Conservation (phyloP, 2,113 vertebrate species). For the Piaya cayana region DNA sequence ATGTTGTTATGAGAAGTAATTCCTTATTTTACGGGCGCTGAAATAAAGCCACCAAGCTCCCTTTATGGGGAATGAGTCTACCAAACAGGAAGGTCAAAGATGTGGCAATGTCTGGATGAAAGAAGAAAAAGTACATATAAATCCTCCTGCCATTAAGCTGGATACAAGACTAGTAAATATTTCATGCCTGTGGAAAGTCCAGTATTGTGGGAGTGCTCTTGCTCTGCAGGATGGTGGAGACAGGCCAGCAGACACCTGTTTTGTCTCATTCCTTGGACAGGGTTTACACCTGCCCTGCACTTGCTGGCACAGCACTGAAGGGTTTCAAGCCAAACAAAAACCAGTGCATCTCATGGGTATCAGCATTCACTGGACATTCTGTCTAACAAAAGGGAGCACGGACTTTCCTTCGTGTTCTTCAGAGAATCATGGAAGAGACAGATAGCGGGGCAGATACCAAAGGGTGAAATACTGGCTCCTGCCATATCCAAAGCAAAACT, state of each 20-base stretch:
- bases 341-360: background rate
- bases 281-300: background rate
- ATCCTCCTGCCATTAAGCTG: background rate
- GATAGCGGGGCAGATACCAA: background rate
- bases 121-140: background rate
- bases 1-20: background rate
- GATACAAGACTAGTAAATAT: background rate
- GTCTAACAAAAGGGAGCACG: background rate
- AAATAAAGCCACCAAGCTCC: background rate
- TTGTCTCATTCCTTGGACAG: background rate
- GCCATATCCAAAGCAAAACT: background rate
- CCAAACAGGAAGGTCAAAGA: conserved; percentile 48
- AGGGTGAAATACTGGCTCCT: background rate
- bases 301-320: background rate
- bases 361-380: background rate
- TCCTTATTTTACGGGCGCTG: background rate
- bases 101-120: background rate
- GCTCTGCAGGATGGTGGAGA: background rate
- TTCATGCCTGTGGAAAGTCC: background rate
- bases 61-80: background rate
- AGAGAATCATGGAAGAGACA: background rate
- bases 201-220: background rate
- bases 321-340: background rate
- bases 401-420: background rate
- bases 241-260: background rate